A percentile compares a stretch with the other conserved stretches of the same genome.
These are phyloP conservation scores for Pantelozetes paolii DNA, from an alignment of 2,888 invertebrate genomes.

Conservation along the genomic window DNA sequence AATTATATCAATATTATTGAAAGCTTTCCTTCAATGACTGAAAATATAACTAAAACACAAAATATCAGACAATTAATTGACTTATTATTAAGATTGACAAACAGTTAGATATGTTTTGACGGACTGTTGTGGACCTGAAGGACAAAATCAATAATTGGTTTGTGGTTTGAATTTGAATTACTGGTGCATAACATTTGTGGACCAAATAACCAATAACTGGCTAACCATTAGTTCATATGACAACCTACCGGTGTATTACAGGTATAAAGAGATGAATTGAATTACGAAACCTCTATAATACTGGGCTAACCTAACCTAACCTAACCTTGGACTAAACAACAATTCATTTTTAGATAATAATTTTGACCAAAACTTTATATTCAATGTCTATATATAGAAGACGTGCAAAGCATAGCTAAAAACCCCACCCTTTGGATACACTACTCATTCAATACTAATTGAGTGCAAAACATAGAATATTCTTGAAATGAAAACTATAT, in stretches of 20 bases:
- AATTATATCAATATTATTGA: too few relatives aligned
- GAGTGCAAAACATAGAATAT: background rate
- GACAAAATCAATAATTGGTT: constrained; percentile 8
- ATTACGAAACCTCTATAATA: background rate
- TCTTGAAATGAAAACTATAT: background rate
- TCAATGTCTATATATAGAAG: background rate
- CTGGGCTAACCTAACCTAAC: background rate
- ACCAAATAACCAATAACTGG: constrained; percentile 1
- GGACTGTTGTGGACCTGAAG: too few relatives aligned
- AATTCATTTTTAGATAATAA: constrained; percentile 14
- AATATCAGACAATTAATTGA: background rate
- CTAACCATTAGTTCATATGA: constrained; percentile 13
- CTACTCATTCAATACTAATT: constrained; percentile 13
- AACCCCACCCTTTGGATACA: constrained; percentile 18
- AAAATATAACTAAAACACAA: too few relatives aligned
- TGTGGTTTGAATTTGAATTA: constrained; percentile 8
- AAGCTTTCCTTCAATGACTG: too few relatives aligned
- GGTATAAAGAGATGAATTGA: background rate
- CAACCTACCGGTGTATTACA: background rate
- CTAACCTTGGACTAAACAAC: background rate
- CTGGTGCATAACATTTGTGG: background rate
- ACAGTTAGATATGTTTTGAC: background rate
- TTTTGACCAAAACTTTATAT: background rate
- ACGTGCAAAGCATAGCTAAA: background rate
- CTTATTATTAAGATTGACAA: constrained; percentile 6